Conservation (phyloP, 2,888 invertebrate genomes). For the Ceriagrion tenellum region DNA sequence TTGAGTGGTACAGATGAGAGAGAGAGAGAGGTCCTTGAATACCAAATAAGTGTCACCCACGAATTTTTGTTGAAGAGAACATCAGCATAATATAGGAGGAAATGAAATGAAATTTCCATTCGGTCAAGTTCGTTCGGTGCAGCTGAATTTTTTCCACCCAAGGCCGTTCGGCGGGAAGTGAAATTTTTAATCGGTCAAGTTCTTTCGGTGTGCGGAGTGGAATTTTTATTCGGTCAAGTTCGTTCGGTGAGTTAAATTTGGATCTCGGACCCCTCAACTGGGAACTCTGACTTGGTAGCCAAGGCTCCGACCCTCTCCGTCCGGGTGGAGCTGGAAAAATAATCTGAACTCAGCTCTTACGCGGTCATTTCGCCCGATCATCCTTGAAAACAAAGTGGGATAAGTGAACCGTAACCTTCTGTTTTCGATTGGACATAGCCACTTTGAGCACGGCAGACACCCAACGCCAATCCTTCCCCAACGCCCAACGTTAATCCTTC, state of each 20-base stretch:
- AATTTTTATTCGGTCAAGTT: slow-evolving; percentile 13
- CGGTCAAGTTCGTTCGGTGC: slow-evolving; percentile 32
- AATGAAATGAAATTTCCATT: not conserved
- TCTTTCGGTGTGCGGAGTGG: not conserved
- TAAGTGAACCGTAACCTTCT: not conserved
- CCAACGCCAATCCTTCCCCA: no score
- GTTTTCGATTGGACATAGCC: not conserved
- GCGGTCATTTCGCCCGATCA: not conserved
- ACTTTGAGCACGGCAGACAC: not conserved
- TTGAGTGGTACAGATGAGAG: no score
- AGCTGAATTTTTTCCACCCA: not conserved
- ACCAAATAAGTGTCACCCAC: not conserved
- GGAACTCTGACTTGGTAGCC: not conserved
- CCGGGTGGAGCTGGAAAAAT: not conserved
- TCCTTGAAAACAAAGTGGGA: not conserved
- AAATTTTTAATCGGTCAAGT: slow-evolving; percentile 18
- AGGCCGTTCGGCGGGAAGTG: not conserved
- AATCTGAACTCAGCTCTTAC: not conserved
- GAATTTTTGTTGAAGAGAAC: not conserved
- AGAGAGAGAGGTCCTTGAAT: no score
- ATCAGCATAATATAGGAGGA: not conserved
- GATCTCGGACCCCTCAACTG: not conserved
- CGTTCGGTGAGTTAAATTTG: not conserved
- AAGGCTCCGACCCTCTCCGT: not conserved
- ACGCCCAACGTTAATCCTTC: no score